These are phyloP conservation scores for Istiophorus platypterus DNA, from an alignment of 2,113 vertebrate species.

Conservation along the genomic window DNA sequence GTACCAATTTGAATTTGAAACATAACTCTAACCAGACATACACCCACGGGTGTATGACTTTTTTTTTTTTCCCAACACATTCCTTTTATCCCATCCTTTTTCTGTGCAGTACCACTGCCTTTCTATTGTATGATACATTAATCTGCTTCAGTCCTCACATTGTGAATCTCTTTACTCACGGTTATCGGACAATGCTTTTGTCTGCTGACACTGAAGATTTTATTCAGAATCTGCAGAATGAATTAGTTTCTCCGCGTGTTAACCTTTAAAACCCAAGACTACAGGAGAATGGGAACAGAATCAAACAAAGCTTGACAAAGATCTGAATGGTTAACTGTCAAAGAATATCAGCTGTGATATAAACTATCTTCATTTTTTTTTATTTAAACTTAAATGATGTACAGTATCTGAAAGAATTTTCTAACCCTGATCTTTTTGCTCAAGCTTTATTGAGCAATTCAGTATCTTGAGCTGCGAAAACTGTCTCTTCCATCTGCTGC, in stretches of 20 bases:
- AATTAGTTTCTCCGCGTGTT: slow-evolving; percentile 30
- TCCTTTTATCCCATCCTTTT: slow-evolving; percentile 34
- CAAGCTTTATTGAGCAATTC: neutral
- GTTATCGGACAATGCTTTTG: slow-evolving; percentile 42
- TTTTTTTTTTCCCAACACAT: slow-evolving; percentile 5
- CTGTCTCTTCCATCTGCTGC: neutral
- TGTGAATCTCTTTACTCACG: slow-evolving; percentile 19
- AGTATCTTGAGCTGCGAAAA: neutral
- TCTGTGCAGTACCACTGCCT: slow-evolving; percentile 29
- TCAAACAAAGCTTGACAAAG: slow-evolving; percentile 33
- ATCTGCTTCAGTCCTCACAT: slow-evolving; percentile 56
- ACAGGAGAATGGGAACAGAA: neutral
- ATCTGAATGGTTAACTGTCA: slow-evolving; percentile 16
- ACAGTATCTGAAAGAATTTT: neutral
- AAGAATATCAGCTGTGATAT: slow-evolving; percentile 3
- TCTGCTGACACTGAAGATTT: slow-evolving; percentile 30
- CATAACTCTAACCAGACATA: slow-evolving; percentile 8
- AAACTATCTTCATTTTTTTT: neutral
- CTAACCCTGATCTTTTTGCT: slow-evolving; percentile 6
- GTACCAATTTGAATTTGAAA: slow-evolving; percentile 46
- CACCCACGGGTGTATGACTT: slow-evolving; percentile 18
- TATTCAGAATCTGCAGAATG: slow-evolving; percentile 34
- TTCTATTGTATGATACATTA: slow-evolving; percentile 33
- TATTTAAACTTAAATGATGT: neutral
- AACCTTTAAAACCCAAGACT: slow-evolving; percentile 30